Evolutionary conservation across 2,888 invertebrate species (phyloP).

Genomic region (Campoletis raptor): DNA sequence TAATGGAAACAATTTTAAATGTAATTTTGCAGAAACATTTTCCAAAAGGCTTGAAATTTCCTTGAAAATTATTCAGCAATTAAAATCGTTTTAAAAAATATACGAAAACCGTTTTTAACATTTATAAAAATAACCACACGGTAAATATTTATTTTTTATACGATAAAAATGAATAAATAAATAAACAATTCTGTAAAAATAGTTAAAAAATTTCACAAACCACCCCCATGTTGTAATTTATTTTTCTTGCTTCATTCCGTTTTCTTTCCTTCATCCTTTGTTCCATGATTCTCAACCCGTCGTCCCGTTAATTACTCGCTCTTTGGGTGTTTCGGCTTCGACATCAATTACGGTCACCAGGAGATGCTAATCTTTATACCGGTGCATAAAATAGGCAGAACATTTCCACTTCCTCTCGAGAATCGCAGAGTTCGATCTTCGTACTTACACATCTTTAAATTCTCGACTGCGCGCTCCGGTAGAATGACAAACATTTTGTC

Average conservation of each 20-base stretch:
- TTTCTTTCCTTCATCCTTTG: background rate
- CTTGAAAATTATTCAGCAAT: background rate
- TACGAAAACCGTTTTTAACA: background rate
- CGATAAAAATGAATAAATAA: background rate
- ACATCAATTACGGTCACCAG: slow-evolving; percentile 60
- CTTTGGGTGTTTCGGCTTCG: slow-evolving; percentile 51
- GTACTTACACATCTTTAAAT: slow-evolving; percentile 7
- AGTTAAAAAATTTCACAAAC: background rate
- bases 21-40: background rate
- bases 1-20: background rate
- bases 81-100: background rate
- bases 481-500: slow-evolving; percentile 27
- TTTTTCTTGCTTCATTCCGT: background rate
- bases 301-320: slow-evolving; percentile 33
- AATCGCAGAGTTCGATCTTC: slow-evolving; percentile 3
- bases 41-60: background rate
- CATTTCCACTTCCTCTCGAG: slow-evolving; percentile 32
- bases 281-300: background rate
- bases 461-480: background rate
- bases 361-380: slow-evolving; percentile 63
- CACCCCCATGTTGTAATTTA: background rate
- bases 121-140: background rate
- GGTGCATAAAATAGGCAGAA: background rate
- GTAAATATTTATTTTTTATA: background rate
- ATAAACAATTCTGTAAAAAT: background rate